These are phyloP conservation scores for Tipula unca DNA, from an alignment of 2,888 invertebrate genomes.

Conservation along the genomic window DNA sequence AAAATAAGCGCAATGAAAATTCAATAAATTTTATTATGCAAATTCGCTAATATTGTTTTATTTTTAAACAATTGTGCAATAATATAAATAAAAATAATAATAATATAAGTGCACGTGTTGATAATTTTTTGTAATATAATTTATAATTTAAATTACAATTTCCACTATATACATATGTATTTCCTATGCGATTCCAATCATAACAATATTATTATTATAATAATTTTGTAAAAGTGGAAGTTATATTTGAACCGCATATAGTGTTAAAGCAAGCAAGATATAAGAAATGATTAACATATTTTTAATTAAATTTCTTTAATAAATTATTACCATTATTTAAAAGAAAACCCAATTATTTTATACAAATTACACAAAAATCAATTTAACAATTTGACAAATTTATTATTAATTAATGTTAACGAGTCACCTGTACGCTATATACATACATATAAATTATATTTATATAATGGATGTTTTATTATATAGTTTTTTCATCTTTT, in stretches of 20 bases:
- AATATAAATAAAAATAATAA: background rate
- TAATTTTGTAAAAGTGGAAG: background rate
- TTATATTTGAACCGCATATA: background rate
- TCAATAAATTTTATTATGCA: background rate
- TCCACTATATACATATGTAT: background rate
- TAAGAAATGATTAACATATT: background rate
- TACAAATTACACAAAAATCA: background rate
- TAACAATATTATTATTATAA: background rate
- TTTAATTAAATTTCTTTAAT: background rate
- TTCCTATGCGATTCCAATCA: background rate
- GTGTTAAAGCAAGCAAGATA: background rate
- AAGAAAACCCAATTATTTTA: background rate
- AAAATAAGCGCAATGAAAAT: background rate
- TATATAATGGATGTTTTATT: background rate
- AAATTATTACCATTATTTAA: background rate
- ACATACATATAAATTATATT: background rate
- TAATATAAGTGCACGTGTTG: background rate
- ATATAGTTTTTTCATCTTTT: background rate
- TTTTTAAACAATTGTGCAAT: background rate
- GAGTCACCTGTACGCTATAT: background rate
- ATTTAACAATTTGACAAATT: background rate
- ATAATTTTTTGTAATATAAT: background rate
- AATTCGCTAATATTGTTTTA: background rate
- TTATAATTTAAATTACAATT: background rate
- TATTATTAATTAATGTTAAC: background rate